Evolutionary conservation across 2,888 invertebrate species (phyloP), one percentile per base, ranked within the genome.

Genomic region (Biston betularia): DNA sequence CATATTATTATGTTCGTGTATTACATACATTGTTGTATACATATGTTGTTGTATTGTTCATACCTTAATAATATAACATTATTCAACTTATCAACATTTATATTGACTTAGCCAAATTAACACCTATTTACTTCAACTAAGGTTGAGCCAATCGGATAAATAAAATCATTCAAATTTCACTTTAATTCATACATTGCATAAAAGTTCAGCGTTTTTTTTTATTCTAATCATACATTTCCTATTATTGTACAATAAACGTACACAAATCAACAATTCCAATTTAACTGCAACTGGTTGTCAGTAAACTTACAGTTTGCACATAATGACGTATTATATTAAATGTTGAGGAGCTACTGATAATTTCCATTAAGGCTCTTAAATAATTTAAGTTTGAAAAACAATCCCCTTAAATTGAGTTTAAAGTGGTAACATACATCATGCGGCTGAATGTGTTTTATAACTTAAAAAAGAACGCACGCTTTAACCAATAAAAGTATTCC

Each of bases 201-300:
- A n/a, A 38, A 52, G 38, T 15, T 52, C 38, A 14, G 14, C 14
- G 52, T n/a, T n/a, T n/a, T n/a, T n/a, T n/a, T n/a, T n/a, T n/a
- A n/a, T n/a, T n/a, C n/a, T n/a, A n/a, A 38, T 53, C 38, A 40
- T 38, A 7, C 15, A 7, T 7, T n/a, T 24, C 9, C 12, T 3
- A 33, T 49, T 9, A 8, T 50, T 35, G n/a, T 15, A 42, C 38
- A 42, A 12, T 6, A 42, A 33, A 54, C 38, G 64, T 55, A 59
- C 60, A 72, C 65, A 71, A 72, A 74, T 74, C 69, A 72, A 70
- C 67, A 55, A 60, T 69, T 68, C 70, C 68, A 68, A 74, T 74
- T 73, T 70, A 71, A 69, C 66, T 69, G 70, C 73, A 68, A 69
- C 71, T 66, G 61, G 63, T 69, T 50, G 68, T 63, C 60, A 65